phyloP scores from a whole-genome alignment of 2,797 vertebrate species.

The Sternotherus odoratus region DNA sequence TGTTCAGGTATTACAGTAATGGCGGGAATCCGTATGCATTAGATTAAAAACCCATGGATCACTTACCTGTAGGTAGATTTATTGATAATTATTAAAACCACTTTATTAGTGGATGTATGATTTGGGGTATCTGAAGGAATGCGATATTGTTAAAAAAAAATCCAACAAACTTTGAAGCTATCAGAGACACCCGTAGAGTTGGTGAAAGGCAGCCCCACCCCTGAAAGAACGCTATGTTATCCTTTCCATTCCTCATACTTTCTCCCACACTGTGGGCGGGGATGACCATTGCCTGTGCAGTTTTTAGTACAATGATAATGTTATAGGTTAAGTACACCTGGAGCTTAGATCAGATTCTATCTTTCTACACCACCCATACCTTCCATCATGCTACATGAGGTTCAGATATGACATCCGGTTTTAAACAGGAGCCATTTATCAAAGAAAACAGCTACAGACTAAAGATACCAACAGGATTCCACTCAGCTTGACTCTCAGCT shows the following conservation, averaged over 20 bases:
- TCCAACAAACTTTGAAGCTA: neutral
- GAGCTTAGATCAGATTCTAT: neutral
- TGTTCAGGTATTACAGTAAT: neutral
- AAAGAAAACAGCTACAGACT: neutral
- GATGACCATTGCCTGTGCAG: neutral
- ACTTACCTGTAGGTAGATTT: neutral
- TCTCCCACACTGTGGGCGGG: fast-evolving
- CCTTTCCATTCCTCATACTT: fast-evolving
- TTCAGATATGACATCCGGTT: too few species aligned
- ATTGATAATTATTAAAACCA: neutral
- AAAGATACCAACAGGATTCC: neutral
- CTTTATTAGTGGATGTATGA: neutral
- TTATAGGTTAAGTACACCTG: fast-evolving
- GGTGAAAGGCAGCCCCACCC: neutral
- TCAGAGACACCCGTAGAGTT: neutral
- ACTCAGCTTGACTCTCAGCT: neutral
- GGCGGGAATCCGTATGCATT: neutral
- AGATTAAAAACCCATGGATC: neutral
- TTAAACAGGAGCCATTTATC: fast-evolving
- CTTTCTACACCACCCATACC: neutral
- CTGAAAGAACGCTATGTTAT: too few species aligned
- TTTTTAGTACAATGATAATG: neutral
- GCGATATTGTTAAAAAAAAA: fast-evolving
- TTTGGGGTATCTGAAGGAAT: fast-evolving
- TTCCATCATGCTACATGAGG: too few species aligned